phyloP scores from a whole-genome alignment of 2,797 vertebrate species.

The Diglossa cyanea region DNA sequence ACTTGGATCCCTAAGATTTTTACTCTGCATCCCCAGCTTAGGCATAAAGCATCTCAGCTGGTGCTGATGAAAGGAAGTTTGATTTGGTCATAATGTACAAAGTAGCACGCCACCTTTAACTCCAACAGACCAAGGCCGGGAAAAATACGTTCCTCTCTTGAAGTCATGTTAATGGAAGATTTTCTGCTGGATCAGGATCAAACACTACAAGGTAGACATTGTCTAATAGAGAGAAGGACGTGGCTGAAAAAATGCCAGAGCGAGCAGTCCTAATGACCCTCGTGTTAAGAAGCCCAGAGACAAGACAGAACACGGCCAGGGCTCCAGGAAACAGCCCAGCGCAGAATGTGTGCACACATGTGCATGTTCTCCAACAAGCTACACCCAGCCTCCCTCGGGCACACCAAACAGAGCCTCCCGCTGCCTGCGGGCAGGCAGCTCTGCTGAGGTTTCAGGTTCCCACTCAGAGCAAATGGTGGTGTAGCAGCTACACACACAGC shows the following conservation, averaged over 20 bases:
- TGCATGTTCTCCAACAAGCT: neutral
- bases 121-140: neutral
- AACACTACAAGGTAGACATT: conserved; percentile 42
- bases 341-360: neutral
- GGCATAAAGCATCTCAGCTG: neutral
- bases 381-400: neutral
- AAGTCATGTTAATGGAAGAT: neutral
- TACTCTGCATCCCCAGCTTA: neutral
- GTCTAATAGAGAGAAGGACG: conserved; percentile 42
- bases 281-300: conserved; percentile 8
- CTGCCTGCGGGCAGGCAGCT: neutral
- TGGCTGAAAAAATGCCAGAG: conserved; percentile 37
- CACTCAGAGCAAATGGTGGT: neutral
- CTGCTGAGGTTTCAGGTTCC: neutral
- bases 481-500: neutral
- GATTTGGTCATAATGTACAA: fast-evolving
- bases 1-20: neutral
- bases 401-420: neutral
- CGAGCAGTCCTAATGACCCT: conserved; percentile 27
- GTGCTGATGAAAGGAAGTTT: neutral
- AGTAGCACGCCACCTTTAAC: neutral
- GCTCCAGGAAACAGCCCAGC: conserved; percentile 6
- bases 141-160: neutral
- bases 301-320: conserved; percentile 48
- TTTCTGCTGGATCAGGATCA: conserved; percentile 54